Evolutionary conservation across 2,888 invertebrate species (phyloP).

Genomic region (Luperina testacea): DNA sequence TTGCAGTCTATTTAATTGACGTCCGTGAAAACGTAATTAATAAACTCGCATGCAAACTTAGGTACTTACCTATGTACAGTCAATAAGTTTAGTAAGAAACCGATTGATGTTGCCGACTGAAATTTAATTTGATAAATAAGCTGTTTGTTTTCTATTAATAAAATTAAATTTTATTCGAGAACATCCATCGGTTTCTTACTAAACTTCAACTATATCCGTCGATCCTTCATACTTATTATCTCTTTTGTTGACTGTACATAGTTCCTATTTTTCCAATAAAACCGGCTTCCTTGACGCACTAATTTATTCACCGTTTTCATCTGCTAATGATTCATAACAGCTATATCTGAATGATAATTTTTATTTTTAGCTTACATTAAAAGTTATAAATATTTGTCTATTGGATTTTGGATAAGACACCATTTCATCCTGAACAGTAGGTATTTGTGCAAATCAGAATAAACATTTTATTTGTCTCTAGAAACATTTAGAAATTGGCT

Average conservation of each 20-base stretch:
- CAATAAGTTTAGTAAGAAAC: too few relatives aligned
- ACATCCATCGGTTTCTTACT: too few relatives aligned
- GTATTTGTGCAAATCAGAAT: neutral
- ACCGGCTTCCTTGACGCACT: neutral
- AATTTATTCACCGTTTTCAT: conserved; percentile 13
- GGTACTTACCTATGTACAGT: too few relatives aligned
- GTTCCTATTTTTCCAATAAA: conserved; percentile 14
- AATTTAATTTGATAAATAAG: too few relatives aligned
- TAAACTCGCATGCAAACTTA: neutral
- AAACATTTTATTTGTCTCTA: neutral
- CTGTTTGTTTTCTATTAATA: too few relatives aligned
- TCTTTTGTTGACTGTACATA: too few relatives aligned
- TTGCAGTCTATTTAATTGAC: neutral
- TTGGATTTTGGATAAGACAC: neutral
- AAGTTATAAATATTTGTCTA: neutral
- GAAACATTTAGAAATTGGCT: neutral
- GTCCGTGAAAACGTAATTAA: neutral
- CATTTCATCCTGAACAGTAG: neutral
- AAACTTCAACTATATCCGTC: too few relatives aligned
- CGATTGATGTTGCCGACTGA: too few relatives aligned
- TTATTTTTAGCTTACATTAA: conserved; percentile 4
- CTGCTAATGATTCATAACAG: conserved; percentile 19
- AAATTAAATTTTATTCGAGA: too few relatives aligned
- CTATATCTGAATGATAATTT: neutral
- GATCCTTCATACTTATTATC: too few relatives aligned